A percentile compares a stretch with the other conserved stretches of the same genome.
These are phyloP conservation scores for Xanthorhoe designata DNA, from an alignment of 2,888 invertebrate genomes.

Conservation along the genomic window DNA sequence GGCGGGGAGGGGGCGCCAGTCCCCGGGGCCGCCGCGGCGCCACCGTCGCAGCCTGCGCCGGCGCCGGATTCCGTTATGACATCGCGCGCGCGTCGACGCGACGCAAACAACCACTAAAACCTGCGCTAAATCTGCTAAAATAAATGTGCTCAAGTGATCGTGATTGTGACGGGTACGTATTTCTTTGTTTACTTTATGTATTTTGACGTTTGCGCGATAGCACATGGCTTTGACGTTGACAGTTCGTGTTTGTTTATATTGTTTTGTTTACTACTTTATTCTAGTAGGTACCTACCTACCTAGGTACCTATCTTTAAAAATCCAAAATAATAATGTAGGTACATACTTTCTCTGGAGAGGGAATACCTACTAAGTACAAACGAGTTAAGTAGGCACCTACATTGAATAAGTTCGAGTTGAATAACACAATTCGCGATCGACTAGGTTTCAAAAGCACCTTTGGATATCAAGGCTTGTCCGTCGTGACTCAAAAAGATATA, in stretches of 20 bases:
- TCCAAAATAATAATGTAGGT: too few species aligned
- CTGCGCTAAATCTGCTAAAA: slow-evolving; percentile 23
- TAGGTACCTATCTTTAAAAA: too few species aligned
- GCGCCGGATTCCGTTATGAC: slow-evolving; percentile 52
- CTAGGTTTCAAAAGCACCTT: not conserved
- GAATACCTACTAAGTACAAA: not conserved
- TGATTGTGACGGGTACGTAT: slow-evolving; percentile 13
- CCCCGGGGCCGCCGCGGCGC: slow-evolving; percentile 73
- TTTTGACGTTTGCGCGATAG: slow-evolving; percentile 36
- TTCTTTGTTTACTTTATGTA: not conserved
- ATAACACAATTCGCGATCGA: not conserved
- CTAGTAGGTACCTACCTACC: too few species aligned
- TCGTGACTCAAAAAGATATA: slow-evolving; percentile 54
- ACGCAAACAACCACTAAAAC: slow-evolving; percentile 47
- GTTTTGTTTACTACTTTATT: slow-evolving; percentile 3
- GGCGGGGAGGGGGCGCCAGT: slow-evolving; percentile 47
- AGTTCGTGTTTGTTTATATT: slow-evolving; percentile 49
- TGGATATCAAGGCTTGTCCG: slow-evolving; percentile 53
- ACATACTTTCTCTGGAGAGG: not conserved
- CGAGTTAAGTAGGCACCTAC: not conserved
- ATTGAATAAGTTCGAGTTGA: not conserved
- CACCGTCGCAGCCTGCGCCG: slow-evolving; percentile 61
- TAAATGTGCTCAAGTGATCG: slow-evolving; percentile 24
- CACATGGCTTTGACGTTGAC: slow-evolving; percentile 66
- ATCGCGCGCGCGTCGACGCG: slow-evolving; percentile 63